Conservation (phyloP, 2,888 invertebrate species). For the Netelia melanura region DNA sequence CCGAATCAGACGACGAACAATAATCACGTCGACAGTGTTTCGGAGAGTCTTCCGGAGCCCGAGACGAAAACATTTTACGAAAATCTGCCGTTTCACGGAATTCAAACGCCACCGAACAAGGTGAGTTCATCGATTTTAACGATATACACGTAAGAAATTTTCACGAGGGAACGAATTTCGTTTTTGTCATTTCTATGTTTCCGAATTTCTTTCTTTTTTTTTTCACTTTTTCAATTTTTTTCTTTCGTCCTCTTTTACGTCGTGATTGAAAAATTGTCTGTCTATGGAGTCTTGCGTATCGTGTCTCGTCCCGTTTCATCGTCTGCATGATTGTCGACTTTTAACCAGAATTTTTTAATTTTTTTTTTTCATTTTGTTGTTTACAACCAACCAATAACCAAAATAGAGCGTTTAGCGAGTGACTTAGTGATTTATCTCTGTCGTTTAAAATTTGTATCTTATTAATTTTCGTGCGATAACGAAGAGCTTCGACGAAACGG, state of each 20-base stretch:
- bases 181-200: too few species aligned
- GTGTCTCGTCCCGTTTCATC: constrained; percentile 19
- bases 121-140: constrained; percentile 85
- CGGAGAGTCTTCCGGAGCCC: constrained; percentile 92
- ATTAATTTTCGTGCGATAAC: constrained; percentile 20
- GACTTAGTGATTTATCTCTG: not conserved
- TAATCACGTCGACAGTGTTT: constrained; percentile 83
- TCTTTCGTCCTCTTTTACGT: not conserved
- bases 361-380: not conserved
- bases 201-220: too few species aligned
- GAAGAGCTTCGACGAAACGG: not conserved
- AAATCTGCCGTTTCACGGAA: constrained; percentile 97
- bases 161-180: too few species aligned
- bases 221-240: not conserved
- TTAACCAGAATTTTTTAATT: constrained; percentile 20
- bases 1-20: constrained; percentile 82
- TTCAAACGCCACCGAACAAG: constrained; percentile 97
- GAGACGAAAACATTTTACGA: constrained; percentile 94
- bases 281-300: constrained; percentile 42
- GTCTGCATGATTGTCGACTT: constrained; percentile 54
- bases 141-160: too few species aligned
- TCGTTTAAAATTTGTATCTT: not conserved
- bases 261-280: constrained; percentile 13
- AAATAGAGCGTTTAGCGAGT: constrained; percentile 23
- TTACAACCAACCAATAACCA: constrained; percentile 3